Conservation (phyloP, 2,113 vertebrate genomes). For the Gavialis gangeticus region DNA sequence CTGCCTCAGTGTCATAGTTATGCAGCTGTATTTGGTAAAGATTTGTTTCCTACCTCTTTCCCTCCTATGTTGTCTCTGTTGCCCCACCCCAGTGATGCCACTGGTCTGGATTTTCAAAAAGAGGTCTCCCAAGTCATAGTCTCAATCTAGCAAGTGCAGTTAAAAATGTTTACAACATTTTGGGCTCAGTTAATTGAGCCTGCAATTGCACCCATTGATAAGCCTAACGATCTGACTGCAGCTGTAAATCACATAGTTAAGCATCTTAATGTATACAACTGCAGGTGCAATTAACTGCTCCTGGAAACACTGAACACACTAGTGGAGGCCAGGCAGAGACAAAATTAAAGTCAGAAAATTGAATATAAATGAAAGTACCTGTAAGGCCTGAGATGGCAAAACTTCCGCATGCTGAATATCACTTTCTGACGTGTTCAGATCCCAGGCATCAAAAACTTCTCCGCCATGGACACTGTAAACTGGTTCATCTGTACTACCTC, state of each 20-base stretch:
- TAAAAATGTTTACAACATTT: not conserved
- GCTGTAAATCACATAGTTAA: not conserved
- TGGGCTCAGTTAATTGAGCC: not conserved
- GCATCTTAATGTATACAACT: not conserved
- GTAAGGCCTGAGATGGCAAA: rapidly evolving
- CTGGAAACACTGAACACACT: not conserved
- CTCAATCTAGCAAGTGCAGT: not conserved
- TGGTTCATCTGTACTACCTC: no score
- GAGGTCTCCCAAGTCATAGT: not conserved
- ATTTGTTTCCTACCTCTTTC: no score
- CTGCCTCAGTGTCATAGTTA: no score
- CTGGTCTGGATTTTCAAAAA: not conserved
- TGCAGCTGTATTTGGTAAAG: no score
- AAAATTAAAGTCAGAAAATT: rapidly evolving
- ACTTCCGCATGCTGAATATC: not conserved
- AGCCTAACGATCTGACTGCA: not conserved
- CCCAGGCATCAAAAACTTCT: no score
- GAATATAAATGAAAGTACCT: not conserved
- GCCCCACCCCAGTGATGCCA: not conserved
- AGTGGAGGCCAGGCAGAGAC: rapidly evolving
- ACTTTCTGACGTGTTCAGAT: not conserved
- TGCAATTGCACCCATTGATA: not conserved
- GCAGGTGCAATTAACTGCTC: not conserved
- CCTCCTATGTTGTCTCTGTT: no score
- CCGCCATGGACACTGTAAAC: no score